Evolutionary conservation across 2,888 invertebrate species (phyloP).

Genomic region (Galerucella nymphaeae): DNA sequence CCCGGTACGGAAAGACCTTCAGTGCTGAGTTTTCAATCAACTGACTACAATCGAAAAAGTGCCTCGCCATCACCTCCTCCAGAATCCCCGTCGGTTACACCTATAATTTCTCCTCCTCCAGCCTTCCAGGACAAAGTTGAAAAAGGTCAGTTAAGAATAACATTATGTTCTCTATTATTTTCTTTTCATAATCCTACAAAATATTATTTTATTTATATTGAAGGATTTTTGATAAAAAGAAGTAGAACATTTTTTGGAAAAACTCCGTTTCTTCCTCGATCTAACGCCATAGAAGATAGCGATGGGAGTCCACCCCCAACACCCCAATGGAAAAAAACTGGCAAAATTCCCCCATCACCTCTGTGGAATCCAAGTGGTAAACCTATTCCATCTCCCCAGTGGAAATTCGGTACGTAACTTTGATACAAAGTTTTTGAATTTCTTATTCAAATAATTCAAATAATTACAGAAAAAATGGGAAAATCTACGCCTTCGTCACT

Average conservation of each 20-base stretch:
- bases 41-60: slow-evolving; percentile 57
- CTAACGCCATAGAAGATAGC: slow-evolving; percentile 69
- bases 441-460: no score
- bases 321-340: slow-evolving; percentile 51
- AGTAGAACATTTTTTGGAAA: slow-evolving; percentile 64
- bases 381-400: slow-evolving; percentile 49
- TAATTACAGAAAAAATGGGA: slow-evolving; percentile 11
- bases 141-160: slow-evolving; percentile 1
- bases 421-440: no score
- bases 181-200: no score
- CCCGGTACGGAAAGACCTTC: slow-evolving; percentile 49
- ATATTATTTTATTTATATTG: background rate
- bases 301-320: slow-evolving; percentile 68
- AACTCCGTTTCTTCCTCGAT: slow-evolving; percentile 67
- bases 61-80: slow-evolving; percentile 63
- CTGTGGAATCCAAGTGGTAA: slow-evolving; percentile 40
- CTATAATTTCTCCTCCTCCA: slow-evolving; percentile 77
- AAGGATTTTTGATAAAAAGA: slow-evolving; percentile 41
- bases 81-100: slow-evolving; percentile 73
- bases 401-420: slow-evolving; percentile 42
- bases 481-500: slow-evolving; percentile 17
- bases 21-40: slow-evolving; percentile 26
- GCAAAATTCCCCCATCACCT: slow-evolving; percentile 51
- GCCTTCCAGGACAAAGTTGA: slow-evolving; percentile 72
- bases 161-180: background rate